phyloP scores from a whole-genome alignment of 2,797 vertebrate genomes.

The Gymnopithys bicolor region DNA sequence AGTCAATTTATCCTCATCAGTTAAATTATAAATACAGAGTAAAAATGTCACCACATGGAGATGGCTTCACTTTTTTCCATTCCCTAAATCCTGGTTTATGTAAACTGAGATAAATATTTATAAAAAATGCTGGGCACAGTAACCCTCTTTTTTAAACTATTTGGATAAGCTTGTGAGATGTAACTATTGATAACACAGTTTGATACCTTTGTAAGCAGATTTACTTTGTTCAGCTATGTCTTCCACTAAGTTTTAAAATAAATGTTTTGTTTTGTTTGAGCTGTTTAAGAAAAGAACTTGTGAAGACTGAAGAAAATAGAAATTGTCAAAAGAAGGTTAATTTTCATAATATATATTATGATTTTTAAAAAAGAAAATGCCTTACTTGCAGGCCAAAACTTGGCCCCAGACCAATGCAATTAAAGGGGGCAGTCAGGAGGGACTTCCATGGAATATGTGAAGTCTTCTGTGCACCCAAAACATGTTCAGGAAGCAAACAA shows the following conservation, averaged over 20 bases:
- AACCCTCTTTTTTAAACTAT: conserved; percentile 62
- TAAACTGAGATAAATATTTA: conserved; percentile 71
- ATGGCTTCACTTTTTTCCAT: conserved; percentile 55
- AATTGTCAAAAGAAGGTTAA: conserved; percentile 7
- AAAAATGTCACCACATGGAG: conserved; percentile 53
- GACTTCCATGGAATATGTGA: neutral
- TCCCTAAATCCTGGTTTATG: conserved; percentile 63
- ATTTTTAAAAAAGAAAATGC: neutral
- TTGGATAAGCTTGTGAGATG: conserved; percentile 64
- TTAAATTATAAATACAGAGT: conserved; percentile 44
- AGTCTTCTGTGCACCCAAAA: neutral
- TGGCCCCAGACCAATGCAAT: neutral
- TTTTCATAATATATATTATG: neutral
- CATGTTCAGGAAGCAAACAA: rapidly evolving
- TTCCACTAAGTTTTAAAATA: conserved; percentile 44
- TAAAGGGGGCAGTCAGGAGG: neutral
- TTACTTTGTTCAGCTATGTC: conserved; percentile 5
- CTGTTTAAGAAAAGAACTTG: conserved; percentile 21
- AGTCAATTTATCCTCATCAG: conserved; percentile 50
- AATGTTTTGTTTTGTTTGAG: conserved; percentile 4
- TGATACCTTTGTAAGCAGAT: conserved; percentile 43
- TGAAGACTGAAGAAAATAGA: neutral
- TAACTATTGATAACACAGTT: conserved; percentile 57
- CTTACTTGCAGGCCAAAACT: neutral
- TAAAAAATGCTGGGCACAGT: conserved; percentile 50